phyloP scores from a whole-genome alignment of 2,113 vertebrate species.

The Dicrurus megarhynchus region DNA sequence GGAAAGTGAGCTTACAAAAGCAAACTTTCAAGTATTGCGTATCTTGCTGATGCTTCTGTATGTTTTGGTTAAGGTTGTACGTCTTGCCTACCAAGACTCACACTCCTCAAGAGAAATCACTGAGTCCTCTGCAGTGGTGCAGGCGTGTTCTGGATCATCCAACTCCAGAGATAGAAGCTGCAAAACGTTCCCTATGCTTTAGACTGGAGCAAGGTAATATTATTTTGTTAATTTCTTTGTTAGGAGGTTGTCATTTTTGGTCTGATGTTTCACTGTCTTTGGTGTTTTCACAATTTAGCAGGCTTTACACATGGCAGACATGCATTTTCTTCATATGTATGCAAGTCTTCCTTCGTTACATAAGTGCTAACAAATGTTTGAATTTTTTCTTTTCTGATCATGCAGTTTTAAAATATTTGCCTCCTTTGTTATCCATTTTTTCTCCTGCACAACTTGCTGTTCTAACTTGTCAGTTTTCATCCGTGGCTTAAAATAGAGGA shows the following conservation, averaged over 20 bases:
- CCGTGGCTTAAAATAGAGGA: neutral
- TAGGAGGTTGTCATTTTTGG: neutral
- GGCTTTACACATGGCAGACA: neutral
- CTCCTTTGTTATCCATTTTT: neutral
- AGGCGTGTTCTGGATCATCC: slow-evolving; percentile 92
- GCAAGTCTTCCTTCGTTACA: neutral
- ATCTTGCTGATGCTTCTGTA: slow-evolving; percentile 6
- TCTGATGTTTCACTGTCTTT: accelerated
- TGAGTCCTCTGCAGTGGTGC: slow-evolving; percentile 92
- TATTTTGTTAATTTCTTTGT: neutral
- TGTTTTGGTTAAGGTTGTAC: slow-evolving; percentile 86
- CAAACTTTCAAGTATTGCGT: neutral
- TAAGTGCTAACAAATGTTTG: neutral
- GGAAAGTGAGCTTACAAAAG: neutral
- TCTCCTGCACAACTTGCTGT: neutral
- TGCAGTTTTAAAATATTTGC: neutral
- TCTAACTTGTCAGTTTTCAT: neutral
- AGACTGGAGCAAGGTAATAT: slow-evolving; percentile 94
- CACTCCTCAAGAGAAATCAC: slow-evolving; percentile 65
- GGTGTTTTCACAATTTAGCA: neutral
- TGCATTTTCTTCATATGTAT: neutral
- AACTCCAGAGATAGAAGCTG: slow-evolving; percentile 89
- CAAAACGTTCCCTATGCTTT: slow-evolving; percentile 90
- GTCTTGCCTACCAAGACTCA: slow-evolving; percentile 81
- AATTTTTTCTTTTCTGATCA: neutral